These are phyloP conservation scores for Coryphaenoides rupestris DNA, from an alignment of 2,113 vertebrate species.

Conservation along the genomic window DNA sequence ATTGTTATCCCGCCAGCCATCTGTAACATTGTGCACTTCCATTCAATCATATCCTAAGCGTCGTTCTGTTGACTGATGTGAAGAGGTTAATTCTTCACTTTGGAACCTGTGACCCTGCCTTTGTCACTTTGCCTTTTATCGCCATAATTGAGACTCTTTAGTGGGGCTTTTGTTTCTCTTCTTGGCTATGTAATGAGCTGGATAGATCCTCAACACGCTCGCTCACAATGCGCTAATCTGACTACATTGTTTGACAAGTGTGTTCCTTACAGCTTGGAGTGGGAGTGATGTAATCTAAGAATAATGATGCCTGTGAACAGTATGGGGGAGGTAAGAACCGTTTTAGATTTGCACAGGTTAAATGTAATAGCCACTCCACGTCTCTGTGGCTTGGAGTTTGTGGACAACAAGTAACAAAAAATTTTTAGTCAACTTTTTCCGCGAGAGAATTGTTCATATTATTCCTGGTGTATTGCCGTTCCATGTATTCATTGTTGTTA, in stretches of 20 bases:
- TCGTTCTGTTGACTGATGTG: slow-evolving; percentile 53
- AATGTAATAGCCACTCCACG: slow-evolving; percentile 64
- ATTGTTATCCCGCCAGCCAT: slow-evolving; percentile 48
- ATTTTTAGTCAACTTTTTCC: too few relatives aligned
- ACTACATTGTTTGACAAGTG: slow-evolving; percentile 77
- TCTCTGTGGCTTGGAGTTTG: slow-evolving; percentile 47
- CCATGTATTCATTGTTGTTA: too few relatives aligned
- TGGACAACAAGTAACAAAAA: neutral
- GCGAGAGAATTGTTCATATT: too few relatives aligned
- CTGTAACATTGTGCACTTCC: slow-evolving; percentile 47
- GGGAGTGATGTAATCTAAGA: slow-evolving; percentile 77
- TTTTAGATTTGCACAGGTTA: slow-evolving; percentile 68
- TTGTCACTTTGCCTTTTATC: slow-evolving; percentile 61
- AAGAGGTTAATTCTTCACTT: slow-evolving; percentile 71
- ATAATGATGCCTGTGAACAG: slow-evolving; percentile 74
- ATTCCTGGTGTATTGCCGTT: too few relatives aligned
- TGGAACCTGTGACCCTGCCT: slow-evolving; percentile 53
- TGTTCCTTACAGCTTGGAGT: slow-evolving; percentile 70
- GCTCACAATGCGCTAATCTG: slow-evolving; percentile 81
- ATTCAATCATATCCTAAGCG: slow-evolving; percentile 62
- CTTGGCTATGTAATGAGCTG: slow-evolving; percentile 69
- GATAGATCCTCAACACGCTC: slow-evolving; percentile 70
- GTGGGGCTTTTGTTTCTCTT: slow-evolving; percentile 71
- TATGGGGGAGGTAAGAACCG: slow-evolving; percentile 71
- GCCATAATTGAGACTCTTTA: slow-evolving; percentile 72